These are phyloP conservation scores for Lophotriccus pileatus DNA, from an alignment of 2,797 vertebrate species.

Conservation along the genomic window DNA sequence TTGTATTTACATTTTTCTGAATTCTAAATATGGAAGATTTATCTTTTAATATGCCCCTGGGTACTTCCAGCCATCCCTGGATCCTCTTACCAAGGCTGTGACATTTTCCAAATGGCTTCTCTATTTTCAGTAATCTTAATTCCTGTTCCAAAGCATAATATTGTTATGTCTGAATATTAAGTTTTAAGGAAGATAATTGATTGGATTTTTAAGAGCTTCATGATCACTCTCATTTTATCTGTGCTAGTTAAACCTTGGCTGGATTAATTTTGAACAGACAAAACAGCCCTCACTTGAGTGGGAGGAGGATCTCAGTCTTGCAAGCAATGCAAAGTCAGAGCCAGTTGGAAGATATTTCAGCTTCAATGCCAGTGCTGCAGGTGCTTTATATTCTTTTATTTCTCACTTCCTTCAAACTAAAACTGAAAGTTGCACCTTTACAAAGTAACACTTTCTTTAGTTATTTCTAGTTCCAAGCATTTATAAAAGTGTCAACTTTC, in stretches of 20 bases:
- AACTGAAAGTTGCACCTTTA: not conserved
- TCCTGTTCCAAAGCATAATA: not conserved
- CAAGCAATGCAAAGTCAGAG: not conserved
- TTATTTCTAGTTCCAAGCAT: not conserved
- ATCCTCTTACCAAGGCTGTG: not conserved
- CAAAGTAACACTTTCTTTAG: not conserved
- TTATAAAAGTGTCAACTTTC: not conserved
- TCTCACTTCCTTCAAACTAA: not conserved
- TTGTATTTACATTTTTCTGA: not conserved
- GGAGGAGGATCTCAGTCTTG: not conserved
- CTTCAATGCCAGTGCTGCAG: not conserved
- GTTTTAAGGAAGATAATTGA: not conserved
- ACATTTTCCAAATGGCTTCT: not conserved
- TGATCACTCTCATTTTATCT: not conserved
- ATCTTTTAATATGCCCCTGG: constrained; percentile 23
- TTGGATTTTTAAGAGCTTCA: not conserved
- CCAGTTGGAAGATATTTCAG: not conserved
- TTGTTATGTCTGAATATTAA: not conserved
- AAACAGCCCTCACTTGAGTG: not conserved
- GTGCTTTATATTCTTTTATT: not conserved
- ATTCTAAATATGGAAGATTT: constrained; percentile 4
- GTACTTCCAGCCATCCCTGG: not conserved
- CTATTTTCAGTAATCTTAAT: not conserved
- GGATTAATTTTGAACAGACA: not conserved
- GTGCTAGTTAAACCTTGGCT: not conserved